These are phyloP conservation scores for Setipinna tenuifilis DNA, from an alignment of 2,797 vertebrate genomes.

Conservation along the genomic window DNA sequence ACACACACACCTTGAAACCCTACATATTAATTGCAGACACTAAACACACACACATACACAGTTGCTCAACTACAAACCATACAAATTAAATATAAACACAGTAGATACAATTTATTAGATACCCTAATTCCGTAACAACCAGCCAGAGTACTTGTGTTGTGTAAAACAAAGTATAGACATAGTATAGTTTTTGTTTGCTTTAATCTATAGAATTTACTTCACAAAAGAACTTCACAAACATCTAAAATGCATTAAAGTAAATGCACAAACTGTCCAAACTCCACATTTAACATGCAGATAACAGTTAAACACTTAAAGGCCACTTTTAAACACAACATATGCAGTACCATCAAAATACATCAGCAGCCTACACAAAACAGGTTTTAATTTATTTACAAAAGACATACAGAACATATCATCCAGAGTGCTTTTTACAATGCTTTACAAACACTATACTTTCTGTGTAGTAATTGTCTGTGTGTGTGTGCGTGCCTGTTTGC, in stretches of 20 bases:
- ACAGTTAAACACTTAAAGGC: neutral
- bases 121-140: neutral
- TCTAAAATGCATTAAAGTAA: too few relatives aligned
- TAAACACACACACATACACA: neutral
- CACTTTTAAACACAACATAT: neutral
- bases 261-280: too few relatives aligned
- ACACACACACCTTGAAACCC: neutral
- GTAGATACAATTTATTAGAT: neutral
- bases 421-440: neutral
- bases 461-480: neutral
- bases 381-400: neutral
- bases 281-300: neutral
- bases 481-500: neutral
- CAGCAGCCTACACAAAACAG: neutral
- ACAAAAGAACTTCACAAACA: neutral
- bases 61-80: neutral
- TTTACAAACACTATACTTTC: neutral
- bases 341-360: neutral
- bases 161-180: too few relatives aligned
- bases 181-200: neutral
- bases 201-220: neutral
- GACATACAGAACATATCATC: neutral
- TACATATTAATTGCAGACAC: neutral
- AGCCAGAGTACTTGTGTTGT: neutral
- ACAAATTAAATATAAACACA: neutral